phyloP scores from a whole-genome alignment of 2,797 vertebrate genomes.

The Sebastes itinus region DNA sequence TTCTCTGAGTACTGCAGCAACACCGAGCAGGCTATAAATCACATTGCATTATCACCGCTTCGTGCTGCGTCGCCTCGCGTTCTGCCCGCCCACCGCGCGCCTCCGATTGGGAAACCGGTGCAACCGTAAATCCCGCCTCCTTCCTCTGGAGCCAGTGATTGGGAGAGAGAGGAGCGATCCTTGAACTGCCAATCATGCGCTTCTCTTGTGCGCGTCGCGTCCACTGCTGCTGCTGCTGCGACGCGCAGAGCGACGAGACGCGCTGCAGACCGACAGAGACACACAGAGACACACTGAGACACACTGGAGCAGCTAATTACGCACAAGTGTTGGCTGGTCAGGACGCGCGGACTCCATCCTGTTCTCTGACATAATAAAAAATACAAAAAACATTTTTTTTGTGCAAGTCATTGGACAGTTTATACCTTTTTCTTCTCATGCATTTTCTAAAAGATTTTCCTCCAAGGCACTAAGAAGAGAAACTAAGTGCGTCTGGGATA shows the following conservation, averaged over 20 bases:
- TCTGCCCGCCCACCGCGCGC: constrained; percentile 62
- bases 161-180: constrained; percentile 63
- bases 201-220: constrained; percentile 67
- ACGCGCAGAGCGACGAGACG: constrained; percentile 78
- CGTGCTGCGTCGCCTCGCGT: constrained; percentile 55
- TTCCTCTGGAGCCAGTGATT: constrained; percentile 67
- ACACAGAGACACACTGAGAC: constrained; percentile 74
- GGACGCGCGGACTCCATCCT: constrained; percentile 53
- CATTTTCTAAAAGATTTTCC: constrained; percentile 19
- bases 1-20: constrained; percentile 83
- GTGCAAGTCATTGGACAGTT: constrained; percentile 39
- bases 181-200: constrained; percentile 80
- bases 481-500: constrained; percentile 68
- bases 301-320: constrained; percentile 48
- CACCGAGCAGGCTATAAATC: constrained; percentile 83
- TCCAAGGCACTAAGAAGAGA: constrained; percentile 25
- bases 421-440: constrained; percentile 11
- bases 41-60: constrained; percentile 80
- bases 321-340: constrained; percentile 43
- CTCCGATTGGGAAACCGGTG: constrained; percentile 68
- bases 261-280: constrained; percentile 81
- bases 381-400: not conserved
- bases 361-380: constrained; percentile 12
- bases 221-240: constrained; percentile 63
- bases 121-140: constrained; percentile 68